A percentile compares a stretch with the other conserved stretches of the same genome.
These are phyloP conservation scores for Microtus pennsylvanicus DNA, from an alignment of 2,113 vertebrate species.

Conservation along the genomic window DNA sequence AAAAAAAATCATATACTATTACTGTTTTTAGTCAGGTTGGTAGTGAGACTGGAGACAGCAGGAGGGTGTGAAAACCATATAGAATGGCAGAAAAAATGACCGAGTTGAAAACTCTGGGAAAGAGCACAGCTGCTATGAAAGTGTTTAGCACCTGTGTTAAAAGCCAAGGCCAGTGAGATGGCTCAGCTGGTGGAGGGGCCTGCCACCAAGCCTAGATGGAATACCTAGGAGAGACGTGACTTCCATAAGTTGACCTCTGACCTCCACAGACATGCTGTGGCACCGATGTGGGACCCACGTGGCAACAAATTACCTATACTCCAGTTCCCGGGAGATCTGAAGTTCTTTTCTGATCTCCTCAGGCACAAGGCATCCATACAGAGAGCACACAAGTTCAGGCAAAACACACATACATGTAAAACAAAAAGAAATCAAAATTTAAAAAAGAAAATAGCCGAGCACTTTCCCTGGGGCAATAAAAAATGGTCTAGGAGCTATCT, in stretches of 20 bases:
- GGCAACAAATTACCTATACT: background rate
- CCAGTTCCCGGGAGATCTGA: background rate
- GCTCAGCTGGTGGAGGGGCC: background rate
- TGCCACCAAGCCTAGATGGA: background rate
- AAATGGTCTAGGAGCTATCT: background rate
- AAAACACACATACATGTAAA: background rate
- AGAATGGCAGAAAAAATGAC: background rate
- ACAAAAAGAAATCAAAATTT: background rate
- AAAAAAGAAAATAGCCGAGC: background rate
- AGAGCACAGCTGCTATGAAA: background rate
- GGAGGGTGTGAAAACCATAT: background rate
- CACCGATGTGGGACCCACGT: background rate
- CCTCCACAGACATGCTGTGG: background rate
- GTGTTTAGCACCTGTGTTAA: background rate
- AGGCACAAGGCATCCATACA: background rate
- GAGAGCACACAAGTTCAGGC: background rate
- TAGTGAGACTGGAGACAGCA: background rate
- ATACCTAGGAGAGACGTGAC: background rate
- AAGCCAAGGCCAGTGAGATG: background rate
- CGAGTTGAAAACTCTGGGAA: background rate
- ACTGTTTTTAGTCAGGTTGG: background rate
- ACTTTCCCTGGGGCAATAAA: background rate
- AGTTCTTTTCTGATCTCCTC: background rate
- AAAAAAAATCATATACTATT: background rate
- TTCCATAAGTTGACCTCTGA: background rate